phyloP scores from a whole-genome alignment of 2,113 vertebrate species.

The Loxodonta africana region DNA sequence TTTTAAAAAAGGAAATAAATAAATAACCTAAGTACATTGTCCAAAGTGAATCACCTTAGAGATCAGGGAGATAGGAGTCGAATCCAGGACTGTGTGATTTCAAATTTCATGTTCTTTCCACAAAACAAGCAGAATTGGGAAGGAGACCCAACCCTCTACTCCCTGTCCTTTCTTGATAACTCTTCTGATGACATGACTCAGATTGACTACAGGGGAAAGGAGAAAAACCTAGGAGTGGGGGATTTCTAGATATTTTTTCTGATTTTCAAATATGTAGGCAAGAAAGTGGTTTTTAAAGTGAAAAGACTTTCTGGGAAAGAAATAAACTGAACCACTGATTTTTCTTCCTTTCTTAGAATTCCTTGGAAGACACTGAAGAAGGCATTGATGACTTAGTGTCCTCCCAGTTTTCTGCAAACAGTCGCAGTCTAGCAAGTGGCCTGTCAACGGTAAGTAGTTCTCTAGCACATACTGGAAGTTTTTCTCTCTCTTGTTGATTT shows the following conservation, averaged over 20 bases:
- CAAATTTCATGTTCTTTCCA: constrained; percentile 29
- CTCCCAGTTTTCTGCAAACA: constrained; percentile 84
- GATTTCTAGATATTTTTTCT: constrained; percentile 35
- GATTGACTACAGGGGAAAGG: neutral
- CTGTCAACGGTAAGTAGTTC: constrained; percentile 90
- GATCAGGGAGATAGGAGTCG: neutral
- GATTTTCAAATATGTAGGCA: constrained; percentile 9
- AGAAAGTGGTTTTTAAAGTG: constrained; percentile 11
- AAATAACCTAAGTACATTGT: neutral
- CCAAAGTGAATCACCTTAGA: neutral
- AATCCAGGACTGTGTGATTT: neutral
- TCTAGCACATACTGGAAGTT: constrained; percentile 8
- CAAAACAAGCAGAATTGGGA: neutral
- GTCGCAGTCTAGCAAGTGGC: constrained; percentile 87
- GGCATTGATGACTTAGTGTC: constrained; percentile 89
- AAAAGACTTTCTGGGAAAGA: constrained; percentile 14
- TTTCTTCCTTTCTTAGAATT: constrained; percentile 88
- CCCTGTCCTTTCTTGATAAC: neutral
- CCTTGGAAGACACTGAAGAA: constrained; percentile 90
- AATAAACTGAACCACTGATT: constrained; percentile 55
- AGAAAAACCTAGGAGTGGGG: neutral
- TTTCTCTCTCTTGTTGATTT: constrained; percentile 44
- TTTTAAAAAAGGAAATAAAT: neutral
- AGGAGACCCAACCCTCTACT: neutral
- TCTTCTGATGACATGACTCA: neutral